Percentiles rank a stretch among this genome's conserved stretches.
These are phyloP conservation scores for Microcebus ravelobensis DNA, from an alignment of 2,113 vertebrate species.

Conservation along the genomic window DNA sequence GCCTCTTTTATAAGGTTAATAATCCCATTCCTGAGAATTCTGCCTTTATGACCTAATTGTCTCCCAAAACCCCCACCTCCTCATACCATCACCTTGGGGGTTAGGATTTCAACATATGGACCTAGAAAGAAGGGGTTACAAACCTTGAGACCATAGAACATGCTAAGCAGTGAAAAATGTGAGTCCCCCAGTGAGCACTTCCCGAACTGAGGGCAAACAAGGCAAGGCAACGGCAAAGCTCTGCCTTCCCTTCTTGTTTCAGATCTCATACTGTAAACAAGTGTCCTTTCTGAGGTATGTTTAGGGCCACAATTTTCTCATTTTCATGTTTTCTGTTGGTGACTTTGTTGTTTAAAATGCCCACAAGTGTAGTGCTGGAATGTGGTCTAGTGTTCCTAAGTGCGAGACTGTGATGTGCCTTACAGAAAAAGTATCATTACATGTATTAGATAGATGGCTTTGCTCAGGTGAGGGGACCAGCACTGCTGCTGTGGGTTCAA, in stretches of 20 bases:
- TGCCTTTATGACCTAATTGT: not conserved
- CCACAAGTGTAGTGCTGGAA: fast-evolving
- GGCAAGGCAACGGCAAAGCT: fast-evolving
- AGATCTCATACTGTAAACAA: not conserved
- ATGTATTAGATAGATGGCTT: not conserved
- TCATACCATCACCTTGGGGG: not conserved
- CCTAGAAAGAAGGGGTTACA: not conserved
- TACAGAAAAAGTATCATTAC: not conserved
- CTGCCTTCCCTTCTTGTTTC: not conserved
- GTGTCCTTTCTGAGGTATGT: not conserved
- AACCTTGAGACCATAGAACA: fast-evolving
- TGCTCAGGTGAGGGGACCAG: not conserved
- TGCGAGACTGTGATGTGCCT: not conserved
- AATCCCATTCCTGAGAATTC: not conserved
- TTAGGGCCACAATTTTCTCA: not conserved
- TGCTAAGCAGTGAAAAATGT: not conserved
- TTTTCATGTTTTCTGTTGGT: not conserved
- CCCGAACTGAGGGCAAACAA: not conserved
- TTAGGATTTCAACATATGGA: not conserved
- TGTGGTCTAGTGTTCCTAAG: not conserved
- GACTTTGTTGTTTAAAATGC: not conserved
- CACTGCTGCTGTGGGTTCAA: not conserved
- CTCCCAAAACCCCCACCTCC: not conserved
- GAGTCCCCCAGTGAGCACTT: not conserved
- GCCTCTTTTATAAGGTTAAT: not conserved